These are phyloP conservation scores for Oxyura jamaicensis DNA, from an alignment of 2,113 vertebrate species.

Conservation along the genomic window DNA sequence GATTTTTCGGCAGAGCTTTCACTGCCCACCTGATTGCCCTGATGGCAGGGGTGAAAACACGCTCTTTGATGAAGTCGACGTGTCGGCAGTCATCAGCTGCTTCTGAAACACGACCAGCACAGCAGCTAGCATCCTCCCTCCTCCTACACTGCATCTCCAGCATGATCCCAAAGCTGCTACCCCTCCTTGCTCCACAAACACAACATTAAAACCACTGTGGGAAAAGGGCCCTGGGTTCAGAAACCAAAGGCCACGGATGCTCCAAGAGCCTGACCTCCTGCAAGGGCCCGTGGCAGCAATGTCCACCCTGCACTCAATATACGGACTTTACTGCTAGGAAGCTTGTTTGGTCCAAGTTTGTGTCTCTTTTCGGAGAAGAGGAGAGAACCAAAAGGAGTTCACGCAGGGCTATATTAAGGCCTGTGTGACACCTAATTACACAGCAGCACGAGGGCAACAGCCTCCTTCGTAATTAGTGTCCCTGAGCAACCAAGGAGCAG, in stretches of 20 bases:
- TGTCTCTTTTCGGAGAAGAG: not conserved
- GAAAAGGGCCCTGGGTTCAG: not conserved
- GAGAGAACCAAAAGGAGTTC: not conserved
- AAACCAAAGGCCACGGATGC: not conserved
- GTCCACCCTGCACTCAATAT: not conserved
- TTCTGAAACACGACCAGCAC: not conserved
- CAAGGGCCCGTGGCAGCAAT: not conserved
- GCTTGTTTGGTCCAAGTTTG: not conserved
- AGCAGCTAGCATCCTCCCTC: not conserved
- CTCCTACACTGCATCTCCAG: accelerated
- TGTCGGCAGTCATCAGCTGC: not conserved
- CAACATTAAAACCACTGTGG: not conserved
- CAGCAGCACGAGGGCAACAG: not conserved
- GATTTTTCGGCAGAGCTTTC: not conserved
- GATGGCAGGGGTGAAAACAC: accelerated
- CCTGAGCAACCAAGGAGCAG: not conserved
- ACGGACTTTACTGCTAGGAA: not conserved
- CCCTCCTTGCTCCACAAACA: not conserved
- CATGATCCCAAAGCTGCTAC: not conserved
- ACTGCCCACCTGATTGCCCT: accelerated
- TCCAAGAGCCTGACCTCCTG: not conserved
- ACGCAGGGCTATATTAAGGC: not conserved
- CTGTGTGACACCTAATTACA: not conserved
- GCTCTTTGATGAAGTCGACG: slow-evolving; percentile 50
- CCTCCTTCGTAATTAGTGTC: not conserved